Evolutionary conservation across 2,113 vertebrate genomes (phyloP).

Genomic region (Sebastes schlegelii): DNA sequence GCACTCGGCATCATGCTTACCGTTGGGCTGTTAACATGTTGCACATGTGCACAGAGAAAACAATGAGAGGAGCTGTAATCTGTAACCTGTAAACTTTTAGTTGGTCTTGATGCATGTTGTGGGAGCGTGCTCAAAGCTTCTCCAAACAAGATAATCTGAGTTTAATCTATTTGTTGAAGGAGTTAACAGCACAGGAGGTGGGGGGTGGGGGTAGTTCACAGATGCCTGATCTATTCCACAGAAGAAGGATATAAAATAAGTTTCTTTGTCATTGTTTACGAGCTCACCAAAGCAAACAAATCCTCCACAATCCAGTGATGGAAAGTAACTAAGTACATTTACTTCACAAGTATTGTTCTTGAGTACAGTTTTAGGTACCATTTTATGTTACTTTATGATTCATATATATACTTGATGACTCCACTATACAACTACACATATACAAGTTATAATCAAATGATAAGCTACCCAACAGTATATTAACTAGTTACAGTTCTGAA

Average conservation of each 20-base stretch:
- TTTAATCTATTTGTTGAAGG: slow-evolving; percentile 33
- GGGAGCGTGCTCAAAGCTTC: slow-evolving; percentile 11
- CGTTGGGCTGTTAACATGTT: not conserved
- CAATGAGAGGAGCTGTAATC: slow-evolving; percentile 20
- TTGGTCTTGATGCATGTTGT: not conserved
- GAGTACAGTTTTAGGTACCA: too few relatives aligned
- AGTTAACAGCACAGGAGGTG: not conserved
- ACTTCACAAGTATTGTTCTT: not conserved
- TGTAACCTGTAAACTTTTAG: slow-evolving; percentile 5
- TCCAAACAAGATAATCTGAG: slow-evolving; percentile 42
- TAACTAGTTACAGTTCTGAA: too few relatives aligned
- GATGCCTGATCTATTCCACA: slow-evolving; percentile 21
- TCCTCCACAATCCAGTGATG: not conserved
- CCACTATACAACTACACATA: too few relatives aligned
- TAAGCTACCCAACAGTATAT: too few relatives aligned
- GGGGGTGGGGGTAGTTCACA: not conserved
- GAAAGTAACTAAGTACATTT: not conserved
- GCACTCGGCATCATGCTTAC: not conserved
- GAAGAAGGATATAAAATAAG: not conserved
- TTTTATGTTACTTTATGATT: not conserved
- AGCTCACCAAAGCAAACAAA: slow-evolving; percentile 10
- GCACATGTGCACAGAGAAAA: not conserved
- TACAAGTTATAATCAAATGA: too few relatives aligned
- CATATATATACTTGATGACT: too few relatives aligned
- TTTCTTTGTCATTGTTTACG: not conserved